Evolutionary conservation across 2,797 vertebrate genomes (phyloP).

Genomic region (Chrosomus eos): DNA sequence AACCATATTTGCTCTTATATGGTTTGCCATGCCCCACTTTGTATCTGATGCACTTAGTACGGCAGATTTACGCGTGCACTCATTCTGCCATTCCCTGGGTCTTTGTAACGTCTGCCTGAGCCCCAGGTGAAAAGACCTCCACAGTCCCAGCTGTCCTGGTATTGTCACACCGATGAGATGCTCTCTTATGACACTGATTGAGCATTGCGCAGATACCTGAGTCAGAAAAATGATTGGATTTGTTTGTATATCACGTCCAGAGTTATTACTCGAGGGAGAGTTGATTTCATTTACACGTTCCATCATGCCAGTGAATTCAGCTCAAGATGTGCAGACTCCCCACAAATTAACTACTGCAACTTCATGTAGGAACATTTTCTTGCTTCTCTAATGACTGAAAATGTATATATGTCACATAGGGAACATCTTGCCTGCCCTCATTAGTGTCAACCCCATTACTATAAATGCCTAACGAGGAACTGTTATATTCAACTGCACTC

Average conservation of each 20-base stretch:
- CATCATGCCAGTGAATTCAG: conserved; percentile 11
- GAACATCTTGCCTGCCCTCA: conserved; percentile 37
- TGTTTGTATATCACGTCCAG: not conserved
- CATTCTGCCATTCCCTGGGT: conserved; percentile 40
- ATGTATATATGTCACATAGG: conserved; percentile 27
- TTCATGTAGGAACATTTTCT: conserved; percentile 31
- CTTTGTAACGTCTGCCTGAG: conserved; percentile 27
- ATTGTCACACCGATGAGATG: not conserved
- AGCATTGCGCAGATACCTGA: conserved; percentile 6
- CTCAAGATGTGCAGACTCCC: conserved; percentile 35
- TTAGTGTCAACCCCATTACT: conserved; percentile 47
- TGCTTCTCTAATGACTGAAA: conserved; percentile 43
- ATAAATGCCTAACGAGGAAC: conserved; percentile 39
- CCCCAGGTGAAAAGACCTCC: conserved; percentile 35
- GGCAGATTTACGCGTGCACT: conserved; percentile 14
- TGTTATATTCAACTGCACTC: conserved; percentile 25
- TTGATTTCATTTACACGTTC: not conserved
- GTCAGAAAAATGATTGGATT: conserved; percentile 18
- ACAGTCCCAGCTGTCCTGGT: conserved; percentile 14
- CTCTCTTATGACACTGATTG: conserved; percentile 15
- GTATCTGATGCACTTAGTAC: conserved; percentile 38
- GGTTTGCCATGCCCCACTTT: conserved; percentile 46
- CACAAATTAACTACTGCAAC: conserved; percentile 24
- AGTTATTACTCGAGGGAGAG: conserved; percentile 13
- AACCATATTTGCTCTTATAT: conserved; percentile 40